Evolutionary conservation across 2,113 vertebrate species (phyloP), one percentile per base, ranked within the genome.

Genomic region (Brachyhypopomus gauderio): DNA sequence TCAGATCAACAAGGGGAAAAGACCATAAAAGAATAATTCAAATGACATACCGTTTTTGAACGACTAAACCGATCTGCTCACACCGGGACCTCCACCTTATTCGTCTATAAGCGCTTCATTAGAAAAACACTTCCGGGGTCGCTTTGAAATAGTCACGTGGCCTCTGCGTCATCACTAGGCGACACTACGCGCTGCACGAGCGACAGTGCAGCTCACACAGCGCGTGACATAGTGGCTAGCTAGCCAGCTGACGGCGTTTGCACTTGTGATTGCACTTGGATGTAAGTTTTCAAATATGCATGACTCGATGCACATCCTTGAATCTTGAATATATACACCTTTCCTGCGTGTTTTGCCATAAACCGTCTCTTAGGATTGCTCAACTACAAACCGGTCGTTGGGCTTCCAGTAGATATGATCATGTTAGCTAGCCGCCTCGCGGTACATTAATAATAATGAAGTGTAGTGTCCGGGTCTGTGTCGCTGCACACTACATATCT

Each of bases 141-240:
- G 38, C 36, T 59, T 74, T 19, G 38, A 80, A 84, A 48, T 79
- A 91, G 88, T 70, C 88, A 83, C 87, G 88, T 91, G 88, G 88
- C 12, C 41, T 0, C 12, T 23, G 88, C 90, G 90, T 83, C 9
- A 60, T 75, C 63, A 75, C 14, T 23, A 20, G 69, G 87, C 88
- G 92, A 87, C 91, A 19, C 17, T 45, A 41, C 22, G 2, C 14
- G 1, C 16, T 14, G 3, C 2, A 5, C 16, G 9, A 27, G 2
- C 11, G 23, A 4, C 1, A 56, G 16, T 52, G 45, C 12, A 55
- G 25, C 23, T 20, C 8, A 59, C 19, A 59, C 6, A 25, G 11
- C 22, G 8, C 22, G 25, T 25, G 60, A 63, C 3, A 3, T 4
- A 17, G 9, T 14, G 11, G 60, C 4, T 25, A 63, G 8, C 2